Base-by-base conservation (phyloP, 2,113 vertebrate species). In the Callocephalon fimbriatum region DNA sequence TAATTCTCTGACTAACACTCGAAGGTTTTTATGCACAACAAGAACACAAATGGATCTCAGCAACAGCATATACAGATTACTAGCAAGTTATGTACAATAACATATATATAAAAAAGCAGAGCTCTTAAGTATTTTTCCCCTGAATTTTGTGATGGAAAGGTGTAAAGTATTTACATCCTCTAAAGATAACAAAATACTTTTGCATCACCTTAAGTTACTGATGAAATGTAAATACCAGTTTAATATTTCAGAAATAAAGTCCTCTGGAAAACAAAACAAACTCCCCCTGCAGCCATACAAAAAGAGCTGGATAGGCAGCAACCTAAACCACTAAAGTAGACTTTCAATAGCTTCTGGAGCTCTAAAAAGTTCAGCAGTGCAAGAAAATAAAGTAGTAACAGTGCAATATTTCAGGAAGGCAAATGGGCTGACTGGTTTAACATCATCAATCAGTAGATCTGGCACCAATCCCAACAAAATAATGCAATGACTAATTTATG, bases 401-500 rank as follows among this genome's bases (percentile, higher is more conserved):
- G 38, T 75, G 61, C 40, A 86, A 62, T 45, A 47, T 8, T 70
- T 97, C 45, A 76, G 18, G 76, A 53, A 95, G 25, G 59, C 22
- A 88, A 94, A 95, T 23, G 54, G n/a, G 7, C 50, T 90, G 45
- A 83, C 71, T 86, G 15, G 70, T 63, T 87, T 90, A 81, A 80
- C 38, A 79, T 75, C 71, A 61, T 38, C 38, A 38, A 74, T 90
- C 62, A 76, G 71, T 16, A 90, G 31, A 61, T 5, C 50, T 92
- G 91, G 93, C 67, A 45, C 17, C 32, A 88, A 17, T 26, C 72
- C 91, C 40, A 86, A 84, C 29, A 77, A 84, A 92, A 83, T 88
- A 92, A 95, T 50, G 77, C 61, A 94, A 90, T 93, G 7, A 74
- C 40, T 90, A 53, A 92, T 93, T 93, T 95, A 94, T 90, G 67